Percentiles rank a stretch among this genome's conserved stretches.
phyloP scores from a whole-genome alignment of 2,113 vertebrate genomes.

The Bucco capensis region DNA sequence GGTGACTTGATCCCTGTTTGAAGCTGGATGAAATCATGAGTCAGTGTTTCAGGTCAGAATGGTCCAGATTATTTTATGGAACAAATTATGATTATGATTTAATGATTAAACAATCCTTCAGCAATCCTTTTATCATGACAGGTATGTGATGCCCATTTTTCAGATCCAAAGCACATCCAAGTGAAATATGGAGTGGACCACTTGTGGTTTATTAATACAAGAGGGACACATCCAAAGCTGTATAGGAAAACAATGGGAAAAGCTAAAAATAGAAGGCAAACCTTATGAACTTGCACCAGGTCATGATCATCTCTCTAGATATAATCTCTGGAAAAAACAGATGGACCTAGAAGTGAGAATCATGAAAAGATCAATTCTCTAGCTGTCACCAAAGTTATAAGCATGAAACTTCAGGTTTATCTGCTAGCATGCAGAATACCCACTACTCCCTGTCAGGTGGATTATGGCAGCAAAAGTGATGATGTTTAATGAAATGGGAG shows the following conservation, averaged over 20 bases:
- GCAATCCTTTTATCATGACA: background rate
- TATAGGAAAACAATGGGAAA: background rate
- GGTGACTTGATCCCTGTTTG: background rate
- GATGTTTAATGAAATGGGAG: background rate
- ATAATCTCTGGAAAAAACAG: background rate
- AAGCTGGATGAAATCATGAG: background rate
- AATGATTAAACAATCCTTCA: background rate
- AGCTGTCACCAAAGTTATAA: background rate
- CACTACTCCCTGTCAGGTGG: background rate
- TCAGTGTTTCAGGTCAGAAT: background rate
- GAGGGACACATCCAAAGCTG: background rate
- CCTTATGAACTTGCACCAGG: background rate
- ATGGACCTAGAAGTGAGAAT: background rate
- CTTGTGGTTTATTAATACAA: background rate
- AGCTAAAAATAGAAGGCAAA: background rate
- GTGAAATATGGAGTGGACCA: fast-evolving
- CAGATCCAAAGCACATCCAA: background rate
- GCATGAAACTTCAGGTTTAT: background rate
- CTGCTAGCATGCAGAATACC: background rate
- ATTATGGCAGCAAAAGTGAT: background rate
- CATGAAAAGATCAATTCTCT: background rate
- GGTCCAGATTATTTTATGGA: background rate
- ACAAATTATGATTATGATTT: background rate
- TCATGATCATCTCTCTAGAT: background rate
- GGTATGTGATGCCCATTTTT: fast-evolving